These are phyloP conservation scores for Diadema setosum DNA, from an alignment of 35 echinoderm and acorn worm genomes.

Conservation along the genomic window DNA sequence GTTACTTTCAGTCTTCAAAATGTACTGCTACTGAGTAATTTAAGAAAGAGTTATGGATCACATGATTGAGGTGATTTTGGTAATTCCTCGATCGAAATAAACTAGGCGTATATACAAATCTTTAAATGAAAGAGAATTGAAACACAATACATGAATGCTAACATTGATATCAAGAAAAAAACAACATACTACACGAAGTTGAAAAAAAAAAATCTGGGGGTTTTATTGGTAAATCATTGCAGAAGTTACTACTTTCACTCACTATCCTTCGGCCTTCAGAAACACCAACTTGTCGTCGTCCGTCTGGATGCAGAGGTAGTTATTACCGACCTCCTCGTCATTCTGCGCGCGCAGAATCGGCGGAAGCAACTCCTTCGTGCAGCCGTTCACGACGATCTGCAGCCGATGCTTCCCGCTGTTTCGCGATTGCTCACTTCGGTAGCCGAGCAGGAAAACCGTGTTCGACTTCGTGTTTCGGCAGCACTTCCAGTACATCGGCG, in stretches of 20 bases:
- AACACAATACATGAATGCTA: too few relatives aligned
- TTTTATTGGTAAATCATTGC: too few relatives aligned
- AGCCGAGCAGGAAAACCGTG: background rate
- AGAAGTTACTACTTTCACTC: background rate
- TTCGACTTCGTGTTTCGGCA: background rate
- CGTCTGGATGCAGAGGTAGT: background rate
- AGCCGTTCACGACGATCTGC: background rate
- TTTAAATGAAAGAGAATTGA: too few relatives aligned
- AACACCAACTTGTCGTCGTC: background rate
- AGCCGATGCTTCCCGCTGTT: background rate
- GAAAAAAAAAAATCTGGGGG: too few relatives aligned
- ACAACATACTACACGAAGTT: too few relatives aligned
- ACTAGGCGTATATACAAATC: too few relatives aligned
- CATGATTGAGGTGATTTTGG: too few relatives aligned
- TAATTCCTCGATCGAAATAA: too few relatives aligned
- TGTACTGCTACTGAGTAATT: too few relatives aligned
- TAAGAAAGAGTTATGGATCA: too few relatives aligned
- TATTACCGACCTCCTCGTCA: background rate
- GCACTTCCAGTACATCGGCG: background rate
- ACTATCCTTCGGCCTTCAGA: conserved; percentile 5
- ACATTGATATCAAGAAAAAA: too few relatives aligned
- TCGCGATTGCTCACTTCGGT: background rate
- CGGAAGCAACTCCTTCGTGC: background rate
- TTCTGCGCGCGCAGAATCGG: background rate
- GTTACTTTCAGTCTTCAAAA: too few relatives aligned